These are phyloP conservation scores for Drusus annulatus DNA, from an alignment of 1,140 invertebrate genomes.

Conservation along the genomic window DNA sequence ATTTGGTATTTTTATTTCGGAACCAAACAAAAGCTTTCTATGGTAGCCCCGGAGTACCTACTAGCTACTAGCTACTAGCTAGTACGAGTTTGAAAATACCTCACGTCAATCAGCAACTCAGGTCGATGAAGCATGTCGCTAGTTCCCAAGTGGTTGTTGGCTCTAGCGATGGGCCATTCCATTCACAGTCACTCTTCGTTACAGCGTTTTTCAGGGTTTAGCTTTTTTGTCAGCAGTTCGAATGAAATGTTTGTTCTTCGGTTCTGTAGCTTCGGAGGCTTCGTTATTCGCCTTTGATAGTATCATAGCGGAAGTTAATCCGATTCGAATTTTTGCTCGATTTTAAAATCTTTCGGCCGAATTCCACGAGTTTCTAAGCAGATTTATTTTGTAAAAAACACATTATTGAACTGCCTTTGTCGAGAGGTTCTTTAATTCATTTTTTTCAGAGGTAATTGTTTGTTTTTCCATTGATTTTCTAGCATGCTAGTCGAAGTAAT, in stretches of 20 bases:
- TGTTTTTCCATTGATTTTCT: too few species aligned
- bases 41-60: background rate
- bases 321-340: too few species aligned
- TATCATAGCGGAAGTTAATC: background rate
- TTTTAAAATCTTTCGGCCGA: too few species aligned
- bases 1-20: background rate
- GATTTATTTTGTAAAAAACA: too few species aligned
- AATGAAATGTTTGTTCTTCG: slow-evolving; percentile 30
- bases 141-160: slow-evolving; percentile 1
- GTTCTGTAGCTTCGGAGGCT: background rate
- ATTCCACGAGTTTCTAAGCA: too few species aligned
- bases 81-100: slow-evolving; percentile 7
- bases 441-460: too few species aligned
- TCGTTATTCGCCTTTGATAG: slow-evolving; percentile 29
- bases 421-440: too few species aligned
- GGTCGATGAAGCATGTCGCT: slow-evolving; percentile 22
- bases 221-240: slow-evolving; percentile 26
- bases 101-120: slow-evolving; percentile 6
- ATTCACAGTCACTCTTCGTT: slow-evolving; percentile 23
- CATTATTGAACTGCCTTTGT: too few species aligned
- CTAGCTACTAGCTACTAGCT: too few species aligned
- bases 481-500: too few species aligned
- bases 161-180: background rate
- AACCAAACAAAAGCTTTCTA: background rate
- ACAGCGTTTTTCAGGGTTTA: background rate